Conservation (phyloP, 2,113 vertebrate species). For the Onychostruthus taczanowskii region DNA sequence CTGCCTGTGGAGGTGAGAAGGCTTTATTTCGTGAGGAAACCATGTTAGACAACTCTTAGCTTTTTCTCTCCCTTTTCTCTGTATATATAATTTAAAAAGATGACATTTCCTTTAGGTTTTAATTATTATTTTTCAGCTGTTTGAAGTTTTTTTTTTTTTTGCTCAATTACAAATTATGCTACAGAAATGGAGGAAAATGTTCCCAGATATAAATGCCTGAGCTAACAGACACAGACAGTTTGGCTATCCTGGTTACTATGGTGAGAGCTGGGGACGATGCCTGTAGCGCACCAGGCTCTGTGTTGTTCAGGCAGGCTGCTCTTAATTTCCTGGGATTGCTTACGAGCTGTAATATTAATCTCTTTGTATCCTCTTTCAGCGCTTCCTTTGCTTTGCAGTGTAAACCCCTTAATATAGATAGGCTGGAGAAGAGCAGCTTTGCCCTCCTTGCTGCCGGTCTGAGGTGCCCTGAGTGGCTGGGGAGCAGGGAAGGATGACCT, state of each 20-base stretch:
- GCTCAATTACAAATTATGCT: neutral
- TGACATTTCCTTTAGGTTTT: neutral
- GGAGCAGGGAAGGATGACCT: slow-evolving; percentile 21
- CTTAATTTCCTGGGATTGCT: slow-evolving; percentile 11
- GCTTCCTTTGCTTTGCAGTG: slow-evolving; percentile 29
- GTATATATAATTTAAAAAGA: neutral
- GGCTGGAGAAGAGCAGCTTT: neutral
- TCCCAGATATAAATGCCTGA: neutral
- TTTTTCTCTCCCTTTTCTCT: neutral
- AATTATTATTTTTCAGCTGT: neutral
- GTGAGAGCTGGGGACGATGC: slow-evolving; percentile 5
- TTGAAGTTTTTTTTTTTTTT: neutral
- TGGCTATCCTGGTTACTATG: slow-evolving; percentile 15
- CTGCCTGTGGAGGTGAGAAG: neutral
- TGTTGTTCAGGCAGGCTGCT: neutral
- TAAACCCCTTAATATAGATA: slow-evolving; percentile 47
- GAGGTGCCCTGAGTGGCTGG: neutral
- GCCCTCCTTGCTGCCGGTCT: neutral
- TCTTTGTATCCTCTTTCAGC: slow-evolving; percentile 13
- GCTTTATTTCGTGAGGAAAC: neutral
- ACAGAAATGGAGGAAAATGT: neutral
- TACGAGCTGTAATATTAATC: slow-evolving; percentile 29
- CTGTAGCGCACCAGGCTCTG: neutral
- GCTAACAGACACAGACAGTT: neutral
- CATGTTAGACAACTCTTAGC: neutral